Conservation (phyloP, 2,888 invertebrate genomes). For the Dicranocentrus wangi region DNA sequence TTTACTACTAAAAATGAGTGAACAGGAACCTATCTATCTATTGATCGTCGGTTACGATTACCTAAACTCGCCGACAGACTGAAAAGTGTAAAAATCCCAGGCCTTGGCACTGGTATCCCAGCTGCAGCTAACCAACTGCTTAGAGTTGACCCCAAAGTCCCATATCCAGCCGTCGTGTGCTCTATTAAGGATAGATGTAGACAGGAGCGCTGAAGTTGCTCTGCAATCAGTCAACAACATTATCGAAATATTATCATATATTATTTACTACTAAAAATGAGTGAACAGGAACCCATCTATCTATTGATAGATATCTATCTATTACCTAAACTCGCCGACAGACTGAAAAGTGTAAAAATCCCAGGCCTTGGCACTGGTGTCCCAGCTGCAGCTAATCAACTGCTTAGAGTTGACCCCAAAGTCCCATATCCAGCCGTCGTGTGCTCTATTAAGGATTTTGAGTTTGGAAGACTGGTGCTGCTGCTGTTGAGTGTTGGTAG, state of each 20-base stretch:
- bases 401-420: slow-evolving; percentile 54
- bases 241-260: no score
- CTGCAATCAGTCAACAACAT: no score
- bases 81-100: slow-evolving; percentile 66
- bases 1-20: neutral
- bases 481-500: no score
- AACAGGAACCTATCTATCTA: no score
- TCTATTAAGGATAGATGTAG: slow-evolving; percentile 73
- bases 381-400: slow-evolving; percentile 70
- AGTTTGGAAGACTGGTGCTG: neutral
- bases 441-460: slow-evolving; percentile 76
- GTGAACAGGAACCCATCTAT: no score
- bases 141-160: slow-evolving; percentile 73
- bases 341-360: slow-evolving; percentile 56
- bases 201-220: slow-evolving; percentile 54
- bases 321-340: slow-evolving; percentile 62
- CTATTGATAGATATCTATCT: neutral
- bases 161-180: slow-evolving; percentile 82
- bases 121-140: slow-evolving; percentile 61
- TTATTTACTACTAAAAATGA: neutral
- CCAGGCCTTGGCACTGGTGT: slow-evolving; percentile 67
- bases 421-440: slow-evolving; percentile 81
- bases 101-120: slow-evolving; percentile 69
- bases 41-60: no score
- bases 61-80: slow-evolving; percentile 60